Evolutionary conservation across 2,797 vertebrate species (phyloP), one percentile per base, ranked within the genome.

Genomic region (Paramormyrops hopkinsi): DNA sequence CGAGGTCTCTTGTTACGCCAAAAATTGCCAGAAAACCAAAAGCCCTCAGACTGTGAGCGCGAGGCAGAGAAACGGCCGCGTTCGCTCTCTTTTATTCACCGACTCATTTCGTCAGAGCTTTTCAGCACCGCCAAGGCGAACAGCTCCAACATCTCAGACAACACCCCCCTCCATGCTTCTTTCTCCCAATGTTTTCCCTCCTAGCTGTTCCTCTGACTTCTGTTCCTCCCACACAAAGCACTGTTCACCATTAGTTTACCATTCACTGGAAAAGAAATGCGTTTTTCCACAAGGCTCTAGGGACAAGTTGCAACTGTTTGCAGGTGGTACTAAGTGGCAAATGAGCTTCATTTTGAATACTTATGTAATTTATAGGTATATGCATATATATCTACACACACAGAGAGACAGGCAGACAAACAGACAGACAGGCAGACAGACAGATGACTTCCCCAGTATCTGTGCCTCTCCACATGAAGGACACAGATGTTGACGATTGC

Each of bases 211-310:
- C 73, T 65, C 54, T 88, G 50, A 8, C 9, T 59, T 85, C 53
- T 82, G n/a, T 86, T 33, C 50, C 44, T 90, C 88, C 50, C 62
- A 88, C 88, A 89, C 51, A 29, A 54, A 50, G 44, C 65, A 85
- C 46, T 22, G 22, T 87, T 89, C 65, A 89, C 65, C 54, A 19
- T 82, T 82, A 76, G 73, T 86, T 86, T 56, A 53, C 33, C 46
- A 84, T 89, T 90, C 53, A 88, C 29, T 51, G 29, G 69, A 86
- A 65, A 82, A 88, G 89, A 89, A 89, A 54, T 25, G 37, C 22
- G 8, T 83, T 46, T n/a, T 88, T 73, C 90, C 41, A 19, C 50
- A 50, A 44, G 59, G 59, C 83, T 86, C 62, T 65, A 19, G 19
- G n/a, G 73, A 8, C 56, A 56, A 25, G 6, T n/a, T 59, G 29